Percentiles rank a stretch among this genome's conserved stretches.
Evolutionary conservation across 2,888 invertebrate species (phyloP).

Genomic region (Polydesmus complanatus): DNA sequence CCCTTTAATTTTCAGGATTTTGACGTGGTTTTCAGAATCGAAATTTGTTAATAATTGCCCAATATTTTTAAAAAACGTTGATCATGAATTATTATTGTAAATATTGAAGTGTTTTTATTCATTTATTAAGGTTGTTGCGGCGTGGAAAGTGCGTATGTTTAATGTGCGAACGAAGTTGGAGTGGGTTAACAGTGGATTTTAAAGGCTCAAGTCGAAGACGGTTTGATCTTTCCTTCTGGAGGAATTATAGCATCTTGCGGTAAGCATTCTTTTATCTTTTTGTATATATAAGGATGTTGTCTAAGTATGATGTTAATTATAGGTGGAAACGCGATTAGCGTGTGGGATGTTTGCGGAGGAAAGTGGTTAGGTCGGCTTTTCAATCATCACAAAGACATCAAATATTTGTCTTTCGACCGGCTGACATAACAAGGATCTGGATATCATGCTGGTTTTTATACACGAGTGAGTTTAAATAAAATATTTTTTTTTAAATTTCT

Average conservation of each 20-base stretch:
- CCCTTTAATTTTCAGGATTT: not conserved
- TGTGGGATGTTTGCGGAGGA: constrained; percentile 86
- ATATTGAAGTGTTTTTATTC: too few species aligned
- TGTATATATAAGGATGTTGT: not conserved
- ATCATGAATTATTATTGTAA: constrained; percentile 4
- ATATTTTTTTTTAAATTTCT: not conserved
- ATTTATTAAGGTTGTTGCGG: constrained; percentile 54
- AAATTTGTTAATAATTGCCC: too few species aligned
- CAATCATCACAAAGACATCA: constrained; percentile 92
- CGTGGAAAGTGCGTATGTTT: constrained; percentile 68
- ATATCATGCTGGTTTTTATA: constrained; percentile 59
- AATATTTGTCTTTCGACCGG: constrained; percentile 64
- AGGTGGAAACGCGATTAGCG: constrained; percentile 73
- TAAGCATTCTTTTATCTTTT: constrained; percentile 23
- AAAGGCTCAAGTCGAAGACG: constrained; percentile 75
- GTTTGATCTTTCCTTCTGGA: constrained; percentile 74
- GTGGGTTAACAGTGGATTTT: constrained; percentile 62
- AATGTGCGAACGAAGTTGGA: constrained; percentile 58
- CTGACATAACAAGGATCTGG: constrained; percentile 50
- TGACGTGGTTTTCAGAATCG: not conserved
- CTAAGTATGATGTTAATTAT: constrained; percentile 9
- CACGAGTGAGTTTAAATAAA: constrained; percentile 2
- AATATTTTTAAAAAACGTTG: not conserved
- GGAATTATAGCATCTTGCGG: constrained; percentile 81
- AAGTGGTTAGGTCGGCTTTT: constrained; percentile 67